phyloP scores from a whole-genome alignment of 2,113 vertebrate genomes.

The Hemiprocne comata region DNA sequence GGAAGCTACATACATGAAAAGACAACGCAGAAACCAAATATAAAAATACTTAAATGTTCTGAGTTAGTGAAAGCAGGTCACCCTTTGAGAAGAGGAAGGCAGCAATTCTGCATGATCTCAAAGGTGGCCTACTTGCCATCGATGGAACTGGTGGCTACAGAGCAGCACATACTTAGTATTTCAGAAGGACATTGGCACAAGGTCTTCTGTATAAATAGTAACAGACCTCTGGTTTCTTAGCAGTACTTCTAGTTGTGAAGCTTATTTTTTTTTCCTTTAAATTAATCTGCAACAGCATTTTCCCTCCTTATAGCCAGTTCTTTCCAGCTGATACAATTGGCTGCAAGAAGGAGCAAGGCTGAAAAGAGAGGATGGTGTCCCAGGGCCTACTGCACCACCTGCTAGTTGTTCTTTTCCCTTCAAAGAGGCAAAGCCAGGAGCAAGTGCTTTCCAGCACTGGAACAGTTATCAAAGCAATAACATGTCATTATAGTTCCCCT shows the following conservation, averaged over 20 bases:
- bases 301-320: not conserved
- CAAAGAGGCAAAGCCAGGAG: not conserved
- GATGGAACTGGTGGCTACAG: not conserved
- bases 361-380: rapidly evolving
- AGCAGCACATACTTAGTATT: not conserved
- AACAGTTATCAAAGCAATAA: not conserved
- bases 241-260: not conserved
- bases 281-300: not conserved
- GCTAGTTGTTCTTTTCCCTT: not conserved
- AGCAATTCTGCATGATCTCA: not conserved
- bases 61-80: not conserved
- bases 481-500: not conserved
- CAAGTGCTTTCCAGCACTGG: not conserved
- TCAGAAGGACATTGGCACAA: not conserved
- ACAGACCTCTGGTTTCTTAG: not conserved
- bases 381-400: not conserved
- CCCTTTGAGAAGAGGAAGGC: not conserved
- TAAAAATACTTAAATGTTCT: not conserved
- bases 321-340: not conserved
- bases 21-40: not conserved
- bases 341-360: not conserved
- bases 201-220: not conserved
- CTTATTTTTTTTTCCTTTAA: not conserved
- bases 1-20: not conserved
- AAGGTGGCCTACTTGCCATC: not conserved